Conservation (phyloP, 2,113 vertebrate species). For the Hipposideros armiger region DNA sequence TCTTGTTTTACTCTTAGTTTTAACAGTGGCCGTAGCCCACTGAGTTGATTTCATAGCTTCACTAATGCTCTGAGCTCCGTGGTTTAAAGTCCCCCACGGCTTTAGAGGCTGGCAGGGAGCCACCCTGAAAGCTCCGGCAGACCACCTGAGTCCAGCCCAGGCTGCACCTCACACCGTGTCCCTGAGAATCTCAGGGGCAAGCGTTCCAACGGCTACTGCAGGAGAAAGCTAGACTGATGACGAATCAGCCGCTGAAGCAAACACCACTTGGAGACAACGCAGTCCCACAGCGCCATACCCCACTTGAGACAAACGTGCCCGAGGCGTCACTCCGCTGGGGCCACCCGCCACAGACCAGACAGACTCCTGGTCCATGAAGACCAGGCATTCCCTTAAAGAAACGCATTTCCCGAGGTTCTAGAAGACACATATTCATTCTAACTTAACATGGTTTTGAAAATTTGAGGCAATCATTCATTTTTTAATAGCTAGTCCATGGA, state of each 20-base stretch:
- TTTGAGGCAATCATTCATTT: background rate
- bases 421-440: background rate
- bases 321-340: rapidly evolving
- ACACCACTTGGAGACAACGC: background rate
- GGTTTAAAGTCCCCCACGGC: background rate
- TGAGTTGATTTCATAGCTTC: background rate
- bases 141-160: background rate
- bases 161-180: background rate
- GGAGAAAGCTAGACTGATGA: rapidly evolving
- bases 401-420: background rate
- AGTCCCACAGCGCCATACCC: rapidly evolving
- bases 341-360: background rate
- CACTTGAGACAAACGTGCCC: background rate
- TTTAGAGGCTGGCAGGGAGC: background rate
- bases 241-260: no score
- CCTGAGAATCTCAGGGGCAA: background rate
- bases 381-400: background rate
- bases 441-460: background rate
- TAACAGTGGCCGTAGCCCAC: no score
- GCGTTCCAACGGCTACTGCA: background rate
- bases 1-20: no score
- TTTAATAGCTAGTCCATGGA: background rate
- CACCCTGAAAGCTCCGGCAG: background rate
- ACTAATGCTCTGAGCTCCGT: background rate
- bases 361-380: background rate